Conservation (phyloP, 2,888 invertebrate species). For the Meghimatium bilineatum region DNA sequence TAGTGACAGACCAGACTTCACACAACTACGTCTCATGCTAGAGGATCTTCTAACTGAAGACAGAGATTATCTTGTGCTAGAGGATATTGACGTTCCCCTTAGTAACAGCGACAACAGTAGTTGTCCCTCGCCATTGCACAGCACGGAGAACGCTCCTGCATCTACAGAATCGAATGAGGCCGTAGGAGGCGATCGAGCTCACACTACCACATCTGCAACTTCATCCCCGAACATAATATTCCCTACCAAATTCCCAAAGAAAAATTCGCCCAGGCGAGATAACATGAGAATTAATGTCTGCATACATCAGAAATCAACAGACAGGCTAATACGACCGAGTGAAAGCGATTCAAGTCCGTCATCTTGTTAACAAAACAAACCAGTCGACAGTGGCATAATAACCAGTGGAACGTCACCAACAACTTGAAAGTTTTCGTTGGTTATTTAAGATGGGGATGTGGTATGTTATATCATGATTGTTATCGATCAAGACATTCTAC, state of each 20-base stretch:
- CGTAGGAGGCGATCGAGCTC: neutral
- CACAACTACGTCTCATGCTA: constrained; percentile 68
- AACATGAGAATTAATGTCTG: constrained; percentile 61
- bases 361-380: constrained; percentile 26
- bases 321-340: constrained; percentile 60
- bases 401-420: no score
- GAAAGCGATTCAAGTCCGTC: constrained; percentile 59
- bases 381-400: no score
- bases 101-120: constrained; percentile 69
- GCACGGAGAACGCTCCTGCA: constrained; percentile 37
- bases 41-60: constrained; percentile 71
- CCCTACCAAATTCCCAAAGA: constrained; percentile 36
- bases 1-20: constrained; percentile 70
- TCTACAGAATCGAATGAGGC: constrained; percentile 17
- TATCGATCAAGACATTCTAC: no score
- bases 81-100: constrained; percentile 72
- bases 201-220: neutral
- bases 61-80: constrained; percentile 73
- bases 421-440: no score
- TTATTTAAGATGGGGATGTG: no score
- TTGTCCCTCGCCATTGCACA: constrained; percentile 40
- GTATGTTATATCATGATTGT: no score
- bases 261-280: constrained; percentile 49
- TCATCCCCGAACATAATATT: neutral
- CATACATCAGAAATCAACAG: constrained; percentile 66